Percentiles rank a stretch among this genome's conserved stretches.
phyloP scores from a whole-genome alignment of 2,888 invertebrate genomes.

The Hemaris fuciformis region DNA sequence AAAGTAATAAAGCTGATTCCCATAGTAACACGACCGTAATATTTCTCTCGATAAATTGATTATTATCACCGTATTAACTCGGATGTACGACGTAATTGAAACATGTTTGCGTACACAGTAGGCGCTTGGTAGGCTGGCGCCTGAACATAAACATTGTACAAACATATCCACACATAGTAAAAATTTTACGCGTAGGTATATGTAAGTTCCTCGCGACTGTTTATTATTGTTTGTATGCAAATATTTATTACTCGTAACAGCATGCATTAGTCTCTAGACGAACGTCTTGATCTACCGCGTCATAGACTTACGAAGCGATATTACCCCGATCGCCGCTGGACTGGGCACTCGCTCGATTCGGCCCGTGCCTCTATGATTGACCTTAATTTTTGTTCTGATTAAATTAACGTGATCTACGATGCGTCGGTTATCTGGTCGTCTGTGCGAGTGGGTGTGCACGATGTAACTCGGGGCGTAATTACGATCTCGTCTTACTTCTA shows the following conservation, averaged over 20 bases:
- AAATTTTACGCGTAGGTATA: background rate
- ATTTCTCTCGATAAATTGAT: background rate
- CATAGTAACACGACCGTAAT: background rate
- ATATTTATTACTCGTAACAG: slow-evolving; percentile 30
- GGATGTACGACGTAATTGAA: background rate
- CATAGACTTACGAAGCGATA: background rate
- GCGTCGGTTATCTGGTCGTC: slow-evolving; percentile 50
- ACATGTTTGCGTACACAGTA: slow-evolving; percentile 14
- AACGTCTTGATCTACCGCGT: background rate
- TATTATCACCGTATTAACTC: background rate
- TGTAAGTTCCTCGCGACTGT: background rate
- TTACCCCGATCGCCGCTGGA: background rate
- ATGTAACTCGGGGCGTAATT: slow-evolving; percentile 70
- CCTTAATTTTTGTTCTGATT: slow-evolving; percentile 63
- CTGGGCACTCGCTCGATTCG: background rate
- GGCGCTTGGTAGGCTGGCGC: background rate
- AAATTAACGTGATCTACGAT: slow-evolving; percentile 57
- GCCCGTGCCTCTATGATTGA: slow-evolving; percentile 38
- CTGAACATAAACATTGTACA: background rate
- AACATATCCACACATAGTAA: background rate
- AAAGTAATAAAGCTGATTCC: background rate
- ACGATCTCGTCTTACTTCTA: slow-evolving; percentile 73
- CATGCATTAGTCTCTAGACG: slow-evolving; percentile 19
- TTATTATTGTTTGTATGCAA: slow-evolving; percentile 22
- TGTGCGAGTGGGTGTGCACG: slow-evolving; percentile 66